Conservation (phyloP, 2,888 invertebrate species). For the Agapostemon virescens region DNA sequence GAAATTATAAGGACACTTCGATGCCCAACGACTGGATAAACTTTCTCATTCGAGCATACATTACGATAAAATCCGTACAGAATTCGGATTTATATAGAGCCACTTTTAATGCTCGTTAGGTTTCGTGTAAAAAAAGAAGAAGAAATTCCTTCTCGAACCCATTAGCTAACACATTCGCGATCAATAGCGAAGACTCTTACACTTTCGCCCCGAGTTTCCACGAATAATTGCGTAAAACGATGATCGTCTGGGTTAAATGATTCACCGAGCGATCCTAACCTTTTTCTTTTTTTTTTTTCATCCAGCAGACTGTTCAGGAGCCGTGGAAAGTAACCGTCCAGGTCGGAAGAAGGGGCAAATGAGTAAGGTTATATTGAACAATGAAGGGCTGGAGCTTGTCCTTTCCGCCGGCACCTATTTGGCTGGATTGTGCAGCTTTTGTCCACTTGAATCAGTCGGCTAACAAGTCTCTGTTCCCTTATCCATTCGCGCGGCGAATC, state of each 20-base stretch:
- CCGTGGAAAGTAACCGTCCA: constrained; percentile 21
- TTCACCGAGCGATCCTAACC: constrained; percentile 18
- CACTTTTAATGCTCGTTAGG: neutral
- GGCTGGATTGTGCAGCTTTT: constrained; percentile 58
- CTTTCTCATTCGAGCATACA: no score
- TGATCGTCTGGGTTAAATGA: constrained; percentile 4
- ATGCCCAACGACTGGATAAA: no score
- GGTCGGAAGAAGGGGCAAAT: constrained; percentile 35
- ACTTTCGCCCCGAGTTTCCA: neutral
- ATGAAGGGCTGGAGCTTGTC: constrained; percentile 48
- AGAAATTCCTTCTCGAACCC: neutral
- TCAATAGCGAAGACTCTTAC: constrained; percentile 1
- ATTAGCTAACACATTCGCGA: neutral
- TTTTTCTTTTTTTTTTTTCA: constrained; percentile 18
- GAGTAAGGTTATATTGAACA: constrained; percentile 54
- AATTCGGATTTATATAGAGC: neutral
- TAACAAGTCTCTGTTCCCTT: constrained; percentile 65
- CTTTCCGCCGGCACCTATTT: constrained; percentile 48
- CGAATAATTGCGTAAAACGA: constrained; percentile 19
- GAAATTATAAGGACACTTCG: no score
- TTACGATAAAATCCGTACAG: neutral
- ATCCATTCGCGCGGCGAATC: constrained; percentile 51
- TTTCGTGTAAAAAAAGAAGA: neutral
- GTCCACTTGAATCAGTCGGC: constrained; percentile 62
- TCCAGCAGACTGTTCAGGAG: neutral